These are phyloP conservation scores for Gymnoscelis rufifasciata DNA, from an alignment of 2,888 invertebrate species.

Conservation along the genomic window DNA sequence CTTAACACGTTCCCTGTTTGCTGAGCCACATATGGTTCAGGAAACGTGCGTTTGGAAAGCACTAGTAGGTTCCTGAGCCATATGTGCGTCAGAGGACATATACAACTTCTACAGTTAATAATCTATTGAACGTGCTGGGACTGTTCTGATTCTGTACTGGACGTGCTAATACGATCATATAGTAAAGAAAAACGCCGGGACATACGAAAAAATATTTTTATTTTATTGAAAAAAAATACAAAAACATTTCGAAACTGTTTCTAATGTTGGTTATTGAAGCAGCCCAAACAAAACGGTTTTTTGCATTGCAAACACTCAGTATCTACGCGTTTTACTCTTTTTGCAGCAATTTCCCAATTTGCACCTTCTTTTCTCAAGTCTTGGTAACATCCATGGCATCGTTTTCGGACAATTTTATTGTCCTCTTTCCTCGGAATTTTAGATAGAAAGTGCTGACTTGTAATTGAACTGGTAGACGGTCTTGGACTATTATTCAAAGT, in stretches of 20 bases:
- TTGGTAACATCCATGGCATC: constrained; percentile 24
- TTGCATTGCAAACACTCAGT: constrained; percentile 28
- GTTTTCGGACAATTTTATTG: constrained; percentile 25
- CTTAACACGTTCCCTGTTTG: background rate
- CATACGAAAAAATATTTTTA: background rate
- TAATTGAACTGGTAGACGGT: constrained; percentile 25
- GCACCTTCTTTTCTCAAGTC: background rate
- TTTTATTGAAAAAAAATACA: background rate
- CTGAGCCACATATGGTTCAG: constrained; percentile 4
- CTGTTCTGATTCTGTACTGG: background rate
- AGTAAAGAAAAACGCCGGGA: background rate
- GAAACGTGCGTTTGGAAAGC: constrained; percentile 20
- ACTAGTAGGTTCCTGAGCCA: background rate
- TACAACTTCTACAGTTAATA: background rate
- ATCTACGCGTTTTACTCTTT: constrained; percentile 25
- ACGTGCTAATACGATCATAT: background rate
- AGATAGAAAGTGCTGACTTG: constrained; percentile 19
- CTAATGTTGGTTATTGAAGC: constrained; percentile 2
- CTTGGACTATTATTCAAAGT: constrained; percentile 21
- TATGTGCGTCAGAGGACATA: background rate
- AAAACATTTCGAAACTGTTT: too few relatives aligned
- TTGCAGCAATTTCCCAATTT: constrained; percentile 16
- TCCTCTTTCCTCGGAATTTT: constrained; percentile 24
- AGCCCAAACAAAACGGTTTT: constrained; percentile 23
- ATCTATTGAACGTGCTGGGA: background rate